Base-by-base conservation (phyloP, 2,797 vertebrate species). In the Selene dorsalis region DNA sequence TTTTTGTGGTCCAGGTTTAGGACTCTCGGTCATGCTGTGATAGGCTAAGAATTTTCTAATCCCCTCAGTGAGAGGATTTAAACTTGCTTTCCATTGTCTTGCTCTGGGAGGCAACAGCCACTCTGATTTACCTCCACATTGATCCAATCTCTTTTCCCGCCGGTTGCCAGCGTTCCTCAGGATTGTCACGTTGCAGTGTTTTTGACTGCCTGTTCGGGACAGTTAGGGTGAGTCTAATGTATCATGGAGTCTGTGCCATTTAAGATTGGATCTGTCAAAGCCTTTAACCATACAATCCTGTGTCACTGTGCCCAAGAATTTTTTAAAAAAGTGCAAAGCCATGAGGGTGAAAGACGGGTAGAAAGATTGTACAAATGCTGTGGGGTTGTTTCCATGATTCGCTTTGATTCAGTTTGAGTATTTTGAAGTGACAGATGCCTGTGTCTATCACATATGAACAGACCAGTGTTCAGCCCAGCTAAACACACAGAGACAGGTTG, bases 381-480 rank as follows among this genome's bases (percentile, higher is more conserved):
- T 39, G 56, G 76, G 80, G 76, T 58, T 75, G 67, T 41, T 59
- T 63, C 78, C 30, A 60, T 66, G 69, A 57, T 76, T 74, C 69
- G 69, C 69, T 84, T 81, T 81, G 41, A 82, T 75, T 80, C 71
- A 57, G 9, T 75, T 62, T 38, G 64, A 80, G 48, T 66, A 66
- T 84, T 83, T 71, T 55, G 41, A 92, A 75, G 80, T 78, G 85
- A 83, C 85, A 84, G 84, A 84, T 87, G 88, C 55, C 82, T 43
- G 67, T 73, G 69, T 86, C 76, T 72, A 71, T 89, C 74, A 72
- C 69, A 56, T 30, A 53, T 57, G 73, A 45, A 77, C 45, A 38
- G 59, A 59, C 39, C 64, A 61, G 28, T 14, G 57, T 73, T 73
- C 52, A 57, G 71, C 62, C 60, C 43, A 64, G 38, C 78, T 62